These are phyloP conservation scores for Nebria brevicollis DNA, from an alignment of 2,888 invertebrate genomes.

Conservation along the genomic window DNA sequence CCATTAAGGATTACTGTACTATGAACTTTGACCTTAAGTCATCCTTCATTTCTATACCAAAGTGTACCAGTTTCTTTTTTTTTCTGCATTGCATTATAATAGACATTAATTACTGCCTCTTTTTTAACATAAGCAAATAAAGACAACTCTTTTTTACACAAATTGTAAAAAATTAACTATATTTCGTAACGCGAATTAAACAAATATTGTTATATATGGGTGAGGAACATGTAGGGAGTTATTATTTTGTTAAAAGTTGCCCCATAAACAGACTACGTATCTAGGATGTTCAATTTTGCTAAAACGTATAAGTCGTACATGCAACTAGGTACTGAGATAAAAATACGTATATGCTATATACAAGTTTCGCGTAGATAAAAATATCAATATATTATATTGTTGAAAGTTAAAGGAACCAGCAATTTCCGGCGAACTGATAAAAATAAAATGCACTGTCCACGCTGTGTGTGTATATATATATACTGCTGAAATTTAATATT, in stretches of 20 bases:
- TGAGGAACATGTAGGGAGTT: too few species aligned
- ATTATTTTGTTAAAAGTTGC: constrained; percentile 32
- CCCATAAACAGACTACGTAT: constrained; percentile 35
- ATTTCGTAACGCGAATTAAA: too few species aligned
- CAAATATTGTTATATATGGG: too few species aligned
- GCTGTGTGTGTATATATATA: not conserved
- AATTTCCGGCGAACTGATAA: constrained; percentile 43
- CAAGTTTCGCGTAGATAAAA: constrained; percentile 43
- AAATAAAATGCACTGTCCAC: constrained; percentile 38
- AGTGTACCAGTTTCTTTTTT: not conserved
- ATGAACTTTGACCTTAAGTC: not conserved
- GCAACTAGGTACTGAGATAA: constrained; percentile 29
- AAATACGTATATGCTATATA: constrained; percentile 18
- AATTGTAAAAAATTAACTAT: too few species aligned
- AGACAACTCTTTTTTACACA: too few species aligned
- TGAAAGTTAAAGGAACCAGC: constrained; percentile 46
- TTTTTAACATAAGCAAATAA: too few species aligned
- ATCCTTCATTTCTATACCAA: not conserved
- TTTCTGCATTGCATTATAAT: not conserved
- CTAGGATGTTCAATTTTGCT: constrained; percentile 39
- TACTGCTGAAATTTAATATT: constrained; percentile 34
- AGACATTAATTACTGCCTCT: too few species aligned
- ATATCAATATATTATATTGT: constrained; percentile 48
- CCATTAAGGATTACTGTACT: not conserved
- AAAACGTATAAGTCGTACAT: constrained; percentile 42